These are phyloP conservation scores for Eupsilia transversa DNA, from an alignment of 2,888 invertebrate genomes.

Conservation along the genomic window DNA sequence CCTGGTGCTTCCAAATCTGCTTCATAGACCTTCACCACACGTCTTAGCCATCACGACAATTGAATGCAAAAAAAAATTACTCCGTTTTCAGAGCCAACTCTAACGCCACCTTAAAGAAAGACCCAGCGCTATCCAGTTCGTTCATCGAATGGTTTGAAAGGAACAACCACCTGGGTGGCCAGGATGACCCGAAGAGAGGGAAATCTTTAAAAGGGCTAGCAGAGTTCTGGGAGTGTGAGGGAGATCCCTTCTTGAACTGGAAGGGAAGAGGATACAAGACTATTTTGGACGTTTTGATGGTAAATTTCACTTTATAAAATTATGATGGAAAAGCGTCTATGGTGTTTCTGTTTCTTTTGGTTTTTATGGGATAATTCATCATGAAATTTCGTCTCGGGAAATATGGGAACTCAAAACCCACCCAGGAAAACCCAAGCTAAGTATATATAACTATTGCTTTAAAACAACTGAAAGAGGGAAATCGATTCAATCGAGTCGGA, in stretches of 20 bases:
- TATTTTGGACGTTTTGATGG: constrained; percentile 93
- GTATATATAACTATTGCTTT: neutral
- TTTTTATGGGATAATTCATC: neutral
- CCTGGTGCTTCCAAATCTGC: neutral
- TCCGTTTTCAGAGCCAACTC: constrained; percentile 75
- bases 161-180: constrained; percentile 92
- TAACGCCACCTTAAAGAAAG: constrained; percentile 76
- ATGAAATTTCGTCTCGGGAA: too few relatives aligned
- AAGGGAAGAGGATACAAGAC: constrained; percentile 93
- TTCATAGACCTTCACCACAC: neutral
- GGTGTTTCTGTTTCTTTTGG: neutral
- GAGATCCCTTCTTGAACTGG: constrained; percentile 93
- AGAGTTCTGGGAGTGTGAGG: constrained; percentile 93
- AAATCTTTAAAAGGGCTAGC: constrained; percentile 92
- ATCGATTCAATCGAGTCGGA: neutral
- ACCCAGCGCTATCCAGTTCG: constrained; percentile 81
- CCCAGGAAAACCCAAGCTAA: neutral
- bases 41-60: neutral
- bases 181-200: constrained; percentile 82
- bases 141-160: constrained; percentile 91
- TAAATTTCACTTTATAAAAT: constrained; percentile 67
- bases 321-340: neutral
- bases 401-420: neutral
- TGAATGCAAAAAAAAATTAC: neutral
- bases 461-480: neutral